A percentile compares a stretch with the other conserved stretches of the same genome.
Conservation (phyloP, 2,888 invertebrate genomes). For the Athalia rosae region DNA sequence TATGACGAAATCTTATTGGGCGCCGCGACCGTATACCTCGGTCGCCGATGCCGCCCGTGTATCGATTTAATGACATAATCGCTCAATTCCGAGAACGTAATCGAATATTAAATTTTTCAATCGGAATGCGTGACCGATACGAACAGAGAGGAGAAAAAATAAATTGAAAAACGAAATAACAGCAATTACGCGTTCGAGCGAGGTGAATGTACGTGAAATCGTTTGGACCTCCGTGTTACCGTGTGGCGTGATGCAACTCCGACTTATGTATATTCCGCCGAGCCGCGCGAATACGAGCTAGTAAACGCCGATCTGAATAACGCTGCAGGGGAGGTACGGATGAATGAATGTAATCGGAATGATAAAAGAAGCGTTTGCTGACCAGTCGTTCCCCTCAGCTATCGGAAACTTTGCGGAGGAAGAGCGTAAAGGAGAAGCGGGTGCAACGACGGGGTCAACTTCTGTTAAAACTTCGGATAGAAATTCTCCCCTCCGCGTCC, state of each 20-base stretch:
- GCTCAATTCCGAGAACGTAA: conserved; percentile 4
- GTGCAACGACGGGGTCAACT: too few relatives aligned
- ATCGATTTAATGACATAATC: conserved; percentile 21
- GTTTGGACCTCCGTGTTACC: not conserved
- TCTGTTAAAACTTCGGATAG: too few relatives aligned
- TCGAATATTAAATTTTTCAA: not conserved
- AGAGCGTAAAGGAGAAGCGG: too few relatives aligned
- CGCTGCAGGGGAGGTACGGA: conserved; percentile 44
- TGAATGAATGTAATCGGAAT: too few relatives aligned
- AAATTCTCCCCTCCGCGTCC: too few relatives aligned
- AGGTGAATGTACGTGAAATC: not conserved
- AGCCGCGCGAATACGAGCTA: too few relatives aligned
- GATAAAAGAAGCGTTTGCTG: too few relatives aligned
- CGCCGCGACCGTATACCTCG: too few relatives aligned
- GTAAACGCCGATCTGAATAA: too few relatives aligned
- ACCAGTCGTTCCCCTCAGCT: too few relatives aligned
- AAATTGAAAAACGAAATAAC: not conserved
- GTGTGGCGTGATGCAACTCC: not conserved
- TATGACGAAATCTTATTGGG: too few relatives aligned
- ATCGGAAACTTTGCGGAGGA: conserved; percentile 13
- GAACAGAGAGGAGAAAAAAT: not conserved
- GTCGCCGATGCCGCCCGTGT: not conserved
- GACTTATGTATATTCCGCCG: too few relatives aligned
- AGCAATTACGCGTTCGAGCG: not conserved
- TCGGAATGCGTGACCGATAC: not conserved